These are phyloP conservation scores for Trypoxylus dichotomus DNA, from an alignment of 1,140 invertebrate species.

Conservation along the genomic window DNA sequence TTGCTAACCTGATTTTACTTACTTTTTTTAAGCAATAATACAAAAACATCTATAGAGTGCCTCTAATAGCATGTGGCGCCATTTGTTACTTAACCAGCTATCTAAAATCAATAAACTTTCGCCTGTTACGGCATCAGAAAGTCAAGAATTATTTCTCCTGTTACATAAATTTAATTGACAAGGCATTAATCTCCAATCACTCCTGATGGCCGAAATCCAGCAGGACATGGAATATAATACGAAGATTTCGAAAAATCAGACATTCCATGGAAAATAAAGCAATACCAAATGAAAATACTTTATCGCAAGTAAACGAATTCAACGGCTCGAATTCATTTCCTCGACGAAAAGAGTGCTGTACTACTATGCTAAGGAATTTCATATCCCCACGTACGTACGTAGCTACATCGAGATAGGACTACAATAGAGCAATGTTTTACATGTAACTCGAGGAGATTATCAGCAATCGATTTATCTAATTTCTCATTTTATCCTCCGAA, in stretches of 20 bases:
- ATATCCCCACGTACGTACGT: background rate
- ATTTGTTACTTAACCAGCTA: too few relatives aligned
- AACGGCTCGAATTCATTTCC: constrained; percentile 8
- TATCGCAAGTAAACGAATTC: background rate
- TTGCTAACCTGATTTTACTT: too few relatives aligned
- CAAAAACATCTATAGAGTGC: too few relatives aligned
- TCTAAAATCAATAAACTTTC: too few relatives aligned
- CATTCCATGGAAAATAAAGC: background rate
- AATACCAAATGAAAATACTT: background rate
- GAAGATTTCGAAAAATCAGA: background rate
- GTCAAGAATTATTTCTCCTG: too few relatives aligned
- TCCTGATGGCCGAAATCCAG: too few relatives aligned
- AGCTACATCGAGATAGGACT: background rate
- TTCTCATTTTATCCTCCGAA: constrained; percentile 14
- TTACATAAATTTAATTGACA: too few relatives aligned
- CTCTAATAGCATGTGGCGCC: too few relatives aligned
- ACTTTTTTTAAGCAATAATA: too few relatives aligned
- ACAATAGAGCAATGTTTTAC: constrained; percentile 20
- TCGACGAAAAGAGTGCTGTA: background rate
- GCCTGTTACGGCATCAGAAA: too few relatives aligned
- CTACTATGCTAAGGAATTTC: background rate
- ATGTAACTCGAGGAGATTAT: constrained; percentile 8
- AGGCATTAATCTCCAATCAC: too few relatives aligned
- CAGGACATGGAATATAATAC: too few relatives aligned
- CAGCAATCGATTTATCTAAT: constrained; percentile 24